phyloP scores from a whole-genome alignment of 2,888 invertebrate genomes.

The Callyntrura sp. region DNA sequence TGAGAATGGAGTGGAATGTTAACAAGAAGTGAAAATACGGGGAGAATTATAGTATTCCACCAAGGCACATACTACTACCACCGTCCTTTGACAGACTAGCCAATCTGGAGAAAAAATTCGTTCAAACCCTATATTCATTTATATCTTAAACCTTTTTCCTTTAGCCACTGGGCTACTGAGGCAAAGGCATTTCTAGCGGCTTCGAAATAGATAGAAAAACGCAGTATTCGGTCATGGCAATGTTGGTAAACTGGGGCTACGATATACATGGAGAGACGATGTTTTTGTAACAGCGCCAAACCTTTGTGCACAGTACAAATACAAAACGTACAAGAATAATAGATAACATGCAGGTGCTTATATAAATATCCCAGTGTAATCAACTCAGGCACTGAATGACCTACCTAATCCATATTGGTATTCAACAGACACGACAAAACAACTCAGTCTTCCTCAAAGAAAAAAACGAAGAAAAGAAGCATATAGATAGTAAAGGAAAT shows the following conservation, averaged over 20 bases:
- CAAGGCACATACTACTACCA: neutral
- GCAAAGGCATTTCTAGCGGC: neutral
- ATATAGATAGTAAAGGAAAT: neutral
- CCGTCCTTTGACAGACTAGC: neutral
- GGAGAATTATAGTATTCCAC: neutral
- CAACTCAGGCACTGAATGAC: slow-evolving; percentile 50
- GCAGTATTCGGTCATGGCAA: too few species aligned
- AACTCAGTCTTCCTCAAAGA: slow-evolving; percentile 5
- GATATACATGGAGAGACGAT: too few species aligned
- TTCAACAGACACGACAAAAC: slow-evolving; percentile 51
- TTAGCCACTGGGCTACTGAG: too few species aligned
- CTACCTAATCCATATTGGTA: slow-evolving; percentile 51
- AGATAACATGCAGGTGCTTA: too few species aligned
- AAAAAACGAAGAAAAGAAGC: neutral
- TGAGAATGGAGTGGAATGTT: slow-evolving; percentile 19
- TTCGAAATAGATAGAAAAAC: neutral
- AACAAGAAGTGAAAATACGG: slow-evolving; percentile 30
- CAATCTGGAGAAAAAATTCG: neutral
- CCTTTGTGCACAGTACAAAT: neutral
- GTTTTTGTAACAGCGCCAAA: too few species aligned
- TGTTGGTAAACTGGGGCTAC: too few species aligned
- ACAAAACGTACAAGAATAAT: slow-evolving; percentile 1
- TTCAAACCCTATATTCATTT: neutral
- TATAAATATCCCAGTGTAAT: slow-evolving; percentile 28
- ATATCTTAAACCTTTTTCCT: neutral